These are phyloP conservation scores for Caenorhabditis zanzibari DNA, from an alignment of 2,888 invertebrate species.

Conservation along the genomic window DNA sequence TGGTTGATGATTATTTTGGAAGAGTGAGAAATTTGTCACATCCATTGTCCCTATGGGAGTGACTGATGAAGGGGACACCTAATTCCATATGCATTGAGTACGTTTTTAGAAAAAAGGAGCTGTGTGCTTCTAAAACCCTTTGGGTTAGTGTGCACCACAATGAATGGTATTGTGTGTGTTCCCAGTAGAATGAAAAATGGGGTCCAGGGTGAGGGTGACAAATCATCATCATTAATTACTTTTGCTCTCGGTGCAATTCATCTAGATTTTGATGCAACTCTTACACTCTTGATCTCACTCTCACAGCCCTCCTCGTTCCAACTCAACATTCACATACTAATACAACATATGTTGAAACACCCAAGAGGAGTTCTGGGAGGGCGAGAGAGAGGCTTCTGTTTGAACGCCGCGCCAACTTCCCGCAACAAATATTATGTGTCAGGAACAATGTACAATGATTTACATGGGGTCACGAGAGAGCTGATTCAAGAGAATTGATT, in stretches of 20 bases:
- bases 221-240: slow-evolving; percentile 56
- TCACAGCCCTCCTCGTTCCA: background rate
- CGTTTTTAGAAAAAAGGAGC: slow-evolving; percentile 34
- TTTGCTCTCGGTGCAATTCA: background rate
- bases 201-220: background rate
- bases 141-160: background rate
- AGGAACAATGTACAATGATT: slow-evolving; percentile 19
- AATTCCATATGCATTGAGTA: slow-evolving; percentile 61
- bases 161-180: slow-evolving; percentile 32
- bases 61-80: slow-evolving; percentile 39
- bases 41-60: background rate
- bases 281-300: slow-evolving; percentile 47
- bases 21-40: slow-evolving; percentile 25
- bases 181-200: background rate
- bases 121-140: background rate
- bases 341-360: slow-evolving; percentile 52
- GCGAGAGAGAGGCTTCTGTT: slow-evolving; percentile 39
- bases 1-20: slow-evolving; percentile 24
- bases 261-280: slow-evolving; percentile 7
- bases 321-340: slow-evolving; percentile 42
- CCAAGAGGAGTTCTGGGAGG: slow-evolving; percentile 2
- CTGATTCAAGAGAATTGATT: background rate
- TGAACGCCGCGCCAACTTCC: slow-evolving; percentile 48
- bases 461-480: slow-evolving; percentile 31
- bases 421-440: slow-evolving; percentile 41